Conservation (phyloP, 30 jellyfish, hydroid and myxozoan species). For the Nemopilema nomurai region DNA sequence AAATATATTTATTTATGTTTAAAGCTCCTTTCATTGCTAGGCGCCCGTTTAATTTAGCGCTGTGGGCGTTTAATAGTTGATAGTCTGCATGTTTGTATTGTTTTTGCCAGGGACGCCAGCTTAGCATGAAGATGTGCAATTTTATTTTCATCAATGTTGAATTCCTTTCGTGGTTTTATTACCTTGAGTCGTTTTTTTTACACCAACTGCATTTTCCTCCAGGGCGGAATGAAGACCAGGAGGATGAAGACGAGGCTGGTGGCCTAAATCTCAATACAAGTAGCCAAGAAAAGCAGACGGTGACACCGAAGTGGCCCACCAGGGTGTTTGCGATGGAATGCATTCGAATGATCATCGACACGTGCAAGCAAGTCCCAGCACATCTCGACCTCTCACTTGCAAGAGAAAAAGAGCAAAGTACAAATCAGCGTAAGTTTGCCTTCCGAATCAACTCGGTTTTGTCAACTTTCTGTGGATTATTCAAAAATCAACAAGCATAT, state of each 20-base stretch:
- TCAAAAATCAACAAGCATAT: background rate
- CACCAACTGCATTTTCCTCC: background rate
- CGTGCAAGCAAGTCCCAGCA: conserved; percentile 69
- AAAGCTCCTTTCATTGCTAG: too few relatives aligned
- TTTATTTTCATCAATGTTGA: too few relatives aligned
- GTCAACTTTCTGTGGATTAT: background rate
- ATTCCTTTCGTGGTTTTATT: background rate
- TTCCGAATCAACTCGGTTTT: background rate
- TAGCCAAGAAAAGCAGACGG: conserved; percentile 69
- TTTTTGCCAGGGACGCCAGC: too few relatives aligned
- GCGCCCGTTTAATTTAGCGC: too few relatives aligned
- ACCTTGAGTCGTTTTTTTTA: background rate
- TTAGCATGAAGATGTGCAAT: too few relatives aligned
- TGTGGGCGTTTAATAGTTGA: too few relatives aligned
- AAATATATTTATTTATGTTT: too few relatives aligned
- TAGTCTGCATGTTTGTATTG: too few relatives aligned
- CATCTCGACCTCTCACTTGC: conserved; percentile 87
- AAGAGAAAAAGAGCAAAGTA: conserved; percentile 43
- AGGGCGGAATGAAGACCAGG: conserved; percentile 63
- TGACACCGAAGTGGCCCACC: conserved; percentile 97
- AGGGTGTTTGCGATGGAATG: conserved; percentile 98
- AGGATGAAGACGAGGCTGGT: conserved; percentile 94
- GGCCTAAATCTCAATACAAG: conserved; percentile 73
- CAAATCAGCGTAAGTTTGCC: conserved; percentile 51
- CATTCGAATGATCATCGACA: conserved; percentile 86